These are phyloP conservation scores for Cirrhinus mrigala DNA, from an alignment of 2,797 vertebrate genomes.

Conservation along the genomic window DNA sequence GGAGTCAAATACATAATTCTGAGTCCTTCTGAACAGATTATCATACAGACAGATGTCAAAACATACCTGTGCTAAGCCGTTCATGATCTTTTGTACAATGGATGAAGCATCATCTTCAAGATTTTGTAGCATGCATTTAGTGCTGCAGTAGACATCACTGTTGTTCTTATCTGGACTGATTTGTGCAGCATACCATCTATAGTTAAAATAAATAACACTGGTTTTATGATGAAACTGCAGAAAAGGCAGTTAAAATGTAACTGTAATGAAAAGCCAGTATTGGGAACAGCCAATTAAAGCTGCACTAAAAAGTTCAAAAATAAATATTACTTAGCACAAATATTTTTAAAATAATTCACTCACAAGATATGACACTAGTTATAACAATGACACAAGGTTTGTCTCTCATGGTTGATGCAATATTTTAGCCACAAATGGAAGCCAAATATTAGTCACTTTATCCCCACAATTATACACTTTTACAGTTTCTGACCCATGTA, in stretches of 20 bases:
- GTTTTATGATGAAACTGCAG: background rate
- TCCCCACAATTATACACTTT: background rate
- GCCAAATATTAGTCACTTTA: background rate
- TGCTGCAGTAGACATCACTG: background rate
- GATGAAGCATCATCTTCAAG: constrained; percentile 54
- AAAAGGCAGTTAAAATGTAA: background rate
- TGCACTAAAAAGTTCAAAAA: background rate
- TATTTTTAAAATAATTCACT: background rate
- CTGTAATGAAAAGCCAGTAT: background rate
- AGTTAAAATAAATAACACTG: constrained; percentile 13
- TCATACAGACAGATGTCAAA: background rate
- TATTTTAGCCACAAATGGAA: background rate
- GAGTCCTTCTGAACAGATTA: background rate
- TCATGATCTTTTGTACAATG: constrained; percentile 36
- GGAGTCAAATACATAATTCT: background rate
- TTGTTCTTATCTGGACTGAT: background rate
- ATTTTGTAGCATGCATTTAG: constrained; percentile 40
- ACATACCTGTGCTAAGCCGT: constrained; percentile 60
- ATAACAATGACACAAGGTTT: background rate
- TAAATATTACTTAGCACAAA: background rate
- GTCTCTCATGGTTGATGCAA: background rate
- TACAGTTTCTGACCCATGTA: background rate
- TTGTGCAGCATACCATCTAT: constrained; percentile 59
- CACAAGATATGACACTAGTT: background rate
- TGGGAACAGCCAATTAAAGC: background rate